Base-by-base conservation (phyloP, 1,140 invertebrate species). In the Drosophila gunungcola region DNA sequence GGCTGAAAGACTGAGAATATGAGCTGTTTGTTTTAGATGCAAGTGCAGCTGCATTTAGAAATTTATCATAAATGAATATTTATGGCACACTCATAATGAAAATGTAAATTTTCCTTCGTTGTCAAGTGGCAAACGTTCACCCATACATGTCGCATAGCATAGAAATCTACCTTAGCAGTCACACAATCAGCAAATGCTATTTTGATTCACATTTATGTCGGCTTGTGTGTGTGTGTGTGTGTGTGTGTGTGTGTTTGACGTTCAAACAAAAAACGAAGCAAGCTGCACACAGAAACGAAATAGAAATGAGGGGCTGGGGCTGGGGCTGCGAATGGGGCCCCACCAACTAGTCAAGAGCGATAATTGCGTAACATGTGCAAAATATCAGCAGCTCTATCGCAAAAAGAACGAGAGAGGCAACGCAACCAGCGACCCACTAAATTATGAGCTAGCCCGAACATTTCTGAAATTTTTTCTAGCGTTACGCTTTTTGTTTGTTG, bases 321-420 rank as follows among this genome's bases (percentile, higher is more conserved):
- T 21, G 16, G 16, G 16, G 16, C 16, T 0, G 16, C 16, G 16
- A 21, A 21, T 21, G 16, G 16, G 16, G 1, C 16, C 16, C 6
- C 29, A 7, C 29, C 45, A 79, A 68, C 53, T 62, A 62, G 43
- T 29, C 32, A 55, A 78, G 61, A 73, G 83, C 76, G 76, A 69
- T 73, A 84, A 77, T 88, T 88, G 84, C 83, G 83, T 88, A 88
- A 88, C 73, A 58, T 68, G 56, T 68, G 72, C 70, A 76, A 75
- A 83, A 81, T 62, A 67, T 53, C 70, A 49, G 38, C 55, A 10
- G 69, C 43, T 54, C 56, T 60, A 53, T 58, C 43, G 56, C 56
- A 29, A 42, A 42, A 43, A 43, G 42, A 43, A 43, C 42, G 13
- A 7, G 13, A 41, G 39, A 43, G 42, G 13, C 13, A 21, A 1